Evolutionary conservation across 2,797 vertebrate species (phyloP).

Genomic region (Onychomys leucogaster): DNA sequence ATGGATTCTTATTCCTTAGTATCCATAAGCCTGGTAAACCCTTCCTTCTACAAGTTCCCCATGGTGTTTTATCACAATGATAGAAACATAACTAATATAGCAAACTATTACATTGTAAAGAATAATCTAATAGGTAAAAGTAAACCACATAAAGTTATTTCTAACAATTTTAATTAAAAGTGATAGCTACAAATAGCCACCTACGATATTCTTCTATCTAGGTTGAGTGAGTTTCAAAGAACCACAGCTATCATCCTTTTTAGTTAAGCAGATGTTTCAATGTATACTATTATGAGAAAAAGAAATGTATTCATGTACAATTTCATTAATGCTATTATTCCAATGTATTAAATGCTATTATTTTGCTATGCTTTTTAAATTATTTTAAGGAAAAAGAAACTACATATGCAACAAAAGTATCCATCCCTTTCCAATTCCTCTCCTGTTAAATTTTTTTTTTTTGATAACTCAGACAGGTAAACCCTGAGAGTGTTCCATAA

Average conservation of each 20-base stretch:
- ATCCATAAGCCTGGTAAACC: neutral
- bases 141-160: neutral
- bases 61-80: neutral
- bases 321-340: neutral
- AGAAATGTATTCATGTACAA: neutral
- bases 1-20: neutral
- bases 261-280: conserved; percentile 14
- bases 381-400: neutral
- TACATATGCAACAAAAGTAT: neutral
- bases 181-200: neutral
- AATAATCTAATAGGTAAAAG: neutral
- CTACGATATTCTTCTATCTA: neutral
- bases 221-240: neutral
- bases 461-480: neutral
- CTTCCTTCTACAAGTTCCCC: neutral
- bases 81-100: neutral
- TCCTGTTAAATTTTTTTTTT: neutral
- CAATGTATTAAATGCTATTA: neutral
- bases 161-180: neutral
- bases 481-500: neutral
- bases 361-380: neutral
- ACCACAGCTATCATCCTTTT: neutral
- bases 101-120: neutral
- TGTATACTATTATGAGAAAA: neutral
- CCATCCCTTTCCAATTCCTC: neutral